Percentiles rank a stretch among this genome's conserved stretches.
phyloP scores from a whole-genome alignment of 2,113 vertebrate genomes.

The Panthera uncia region DNA sequence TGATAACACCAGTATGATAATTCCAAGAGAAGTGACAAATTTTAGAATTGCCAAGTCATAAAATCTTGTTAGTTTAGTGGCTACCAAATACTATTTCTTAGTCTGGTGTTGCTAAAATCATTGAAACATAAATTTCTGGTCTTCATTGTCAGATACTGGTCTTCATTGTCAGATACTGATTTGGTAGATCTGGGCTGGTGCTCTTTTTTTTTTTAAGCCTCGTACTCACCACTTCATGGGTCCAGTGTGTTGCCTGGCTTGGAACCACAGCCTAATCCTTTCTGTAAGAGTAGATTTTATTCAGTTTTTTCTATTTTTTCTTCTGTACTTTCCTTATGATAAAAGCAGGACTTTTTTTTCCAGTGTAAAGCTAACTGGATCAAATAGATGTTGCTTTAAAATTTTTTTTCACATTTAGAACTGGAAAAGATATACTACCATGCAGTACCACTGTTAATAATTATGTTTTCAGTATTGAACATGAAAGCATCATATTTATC shows the following conservation, averaged over 20 bases:
- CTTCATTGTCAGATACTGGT: neutral
- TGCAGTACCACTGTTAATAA: neutral
- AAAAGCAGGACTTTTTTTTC: neutral
- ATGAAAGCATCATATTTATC: neutral
- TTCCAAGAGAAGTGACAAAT: neutral
- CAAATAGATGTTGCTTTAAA: neutral
- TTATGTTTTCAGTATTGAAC: constrained; percentile 15
- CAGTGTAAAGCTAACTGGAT: neutral
- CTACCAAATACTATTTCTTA: neutral
- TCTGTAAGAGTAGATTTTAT: neutral
- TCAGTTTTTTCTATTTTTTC: neutral
- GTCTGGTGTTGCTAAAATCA: neutral
- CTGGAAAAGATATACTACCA: neutral
- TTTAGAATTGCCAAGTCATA: neutral
- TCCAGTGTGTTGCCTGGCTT: neutral
- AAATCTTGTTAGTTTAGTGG: neutral
- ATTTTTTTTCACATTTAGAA: neutral
- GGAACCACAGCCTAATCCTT: neutral
- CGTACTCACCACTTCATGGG: neutral
- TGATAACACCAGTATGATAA: neutral
- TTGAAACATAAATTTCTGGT: neutral
- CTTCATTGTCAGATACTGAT: neutral
- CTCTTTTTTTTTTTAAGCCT: neutral
- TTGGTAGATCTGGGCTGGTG: neutral
- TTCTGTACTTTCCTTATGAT: neutral